Conservation (phyloP, 2,888 invertebrate genomes). For the Hyppa rectilinea region DNA sequence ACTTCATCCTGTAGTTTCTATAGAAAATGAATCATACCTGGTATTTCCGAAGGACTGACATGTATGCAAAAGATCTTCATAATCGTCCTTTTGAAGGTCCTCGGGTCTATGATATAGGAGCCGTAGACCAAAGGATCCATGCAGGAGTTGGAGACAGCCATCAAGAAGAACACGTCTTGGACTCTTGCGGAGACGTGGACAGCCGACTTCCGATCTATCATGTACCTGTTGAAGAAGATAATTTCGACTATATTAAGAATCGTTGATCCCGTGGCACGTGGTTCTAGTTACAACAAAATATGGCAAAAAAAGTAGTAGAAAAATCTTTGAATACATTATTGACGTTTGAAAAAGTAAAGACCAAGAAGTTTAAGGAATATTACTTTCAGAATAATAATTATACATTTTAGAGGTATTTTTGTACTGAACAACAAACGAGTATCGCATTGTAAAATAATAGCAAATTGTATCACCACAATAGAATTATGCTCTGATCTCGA, state of each 20-base stretch:
- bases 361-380: neutral
- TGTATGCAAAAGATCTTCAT: slow-evolving; percentile 81
- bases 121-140: slow-evolving; percentile 95
- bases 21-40: slow-evolving; percentile 69
- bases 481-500: neutral
- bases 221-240: slow-evolving; percentile 90
- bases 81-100: slow-evolving; percentile 74
- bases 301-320: neutral
- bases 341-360: neutral
- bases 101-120: slow-evolving; percentile 92
- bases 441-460: neutral
- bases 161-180: slow-evolving; percentile 94
- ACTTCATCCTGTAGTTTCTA: no score
- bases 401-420: no score
- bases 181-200: slow-evolving; percentile 91
- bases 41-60: slow-evolving; percentile 72
- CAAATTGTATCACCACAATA: neutral
- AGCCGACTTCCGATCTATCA: slow-evolving; percentile 93
- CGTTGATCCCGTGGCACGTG: neutral
- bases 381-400: neutral
- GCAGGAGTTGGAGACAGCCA: slow-evolving; percentile 95
- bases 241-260: neutral
- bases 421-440: neutral
- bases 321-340: neutral
- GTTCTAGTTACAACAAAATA: neutral